phyloP scores from a whole-genome alignment of 2,888 invertebrate species.

The Stenoptilia bipunctidactyla region DNA sequence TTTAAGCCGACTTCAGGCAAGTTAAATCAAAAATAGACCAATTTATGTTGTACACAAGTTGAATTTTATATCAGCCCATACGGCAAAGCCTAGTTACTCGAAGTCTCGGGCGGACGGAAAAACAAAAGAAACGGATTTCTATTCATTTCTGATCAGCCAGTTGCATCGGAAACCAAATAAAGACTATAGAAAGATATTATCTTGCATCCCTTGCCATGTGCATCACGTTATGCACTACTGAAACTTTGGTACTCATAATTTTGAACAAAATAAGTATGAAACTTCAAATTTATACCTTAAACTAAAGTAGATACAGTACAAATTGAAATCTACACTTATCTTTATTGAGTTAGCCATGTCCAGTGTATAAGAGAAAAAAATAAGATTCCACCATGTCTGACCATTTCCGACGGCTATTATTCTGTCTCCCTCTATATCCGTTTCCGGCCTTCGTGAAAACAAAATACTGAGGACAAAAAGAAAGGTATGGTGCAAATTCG shows the following conservation, averaged over 20 bases:
- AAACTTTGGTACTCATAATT: conserved; percentile 26
- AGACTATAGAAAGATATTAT: background rate
- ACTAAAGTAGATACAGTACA: conserved; percentile 1
- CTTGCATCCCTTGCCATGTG: conserved; percentile 8
- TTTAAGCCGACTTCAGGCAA: no score
- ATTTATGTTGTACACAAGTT: no score
- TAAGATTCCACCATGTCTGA: conserved; percentile 65
- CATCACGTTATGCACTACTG: conserved; percentile 30
- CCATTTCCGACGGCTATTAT: conserved; percentile 71
- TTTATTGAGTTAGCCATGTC: conserved; percentile 55
- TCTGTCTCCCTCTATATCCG: conserved; percentile 71
- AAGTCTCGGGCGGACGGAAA: no score
- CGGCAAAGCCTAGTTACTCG: no score
- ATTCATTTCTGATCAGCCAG: no score
- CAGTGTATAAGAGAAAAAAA: conserved; percentile 56
- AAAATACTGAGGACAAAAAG: conserved; percentile 55
- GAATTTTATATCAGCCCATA: no score
- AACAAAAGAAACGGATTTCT: no score
- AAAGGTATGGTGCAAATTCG: conserved; percentile 1
- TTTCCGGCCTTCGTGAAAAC: conserved; percentile 67
- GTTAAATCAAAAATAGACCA: no score
- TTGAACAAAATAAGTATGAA: conserved; percentile 15
- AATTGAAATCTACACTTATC: background rate
- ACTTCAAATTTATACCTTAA: conserved; percentile 18
- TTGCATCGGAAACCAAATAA: no score